A percentile compares a stretch with the other conserved stretches of the same genome.
Evolutionary conservation across 2,888 invertebrate genomes (phyloP).

Genomic region (Oxystoma pomonae): DNA sequence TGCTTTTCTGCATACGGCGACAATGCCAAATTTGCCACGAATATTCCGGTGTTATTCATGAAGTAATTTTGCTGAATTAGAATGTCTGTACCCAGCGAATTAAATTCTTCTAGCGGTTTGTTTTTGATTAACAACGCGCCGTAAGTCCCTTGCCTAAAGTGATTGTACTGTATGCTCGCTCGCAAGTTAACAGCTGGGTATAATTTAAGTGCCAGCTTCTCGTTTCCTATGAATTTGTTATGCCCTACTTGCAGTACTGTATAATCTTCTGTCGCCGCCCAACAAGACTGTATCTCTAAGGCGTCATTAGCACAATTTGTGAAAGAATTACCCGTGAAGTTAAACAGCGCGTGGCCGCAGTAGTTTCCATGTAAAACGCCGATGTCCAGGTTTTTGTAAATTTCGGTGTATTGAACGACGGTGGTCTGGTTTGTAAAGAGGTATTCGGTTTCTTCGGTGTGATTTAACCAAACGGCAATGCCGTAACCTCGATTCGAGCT

Average conservation of each 20-base stretch:
- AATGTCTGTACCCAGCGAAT: conserved; percentile 66
- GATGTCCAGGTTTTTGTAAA: conserved; percentile 81
- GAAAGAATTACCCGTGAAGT: conserved; percentile 90
- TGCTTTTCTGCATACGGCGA: conserved; percentile 85
- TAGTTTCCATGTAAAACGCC: conserved; percentile 92
- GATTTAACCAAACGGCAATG: conserved; percentile 85
- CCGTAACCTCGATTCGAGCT: conserved; percentile 88
- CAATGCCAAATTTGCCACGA: conserved; percentile 81
- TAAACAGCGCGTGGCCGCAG: conserved; percentile 79
- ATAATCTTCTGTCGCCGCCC: conserved; percentile 54
- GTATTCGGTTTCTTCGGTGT: conserved; percentile 74
- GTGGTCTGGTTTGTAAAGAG: conserved; percentile 80
- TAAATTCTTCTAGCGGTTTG: conserved; percentile 74
- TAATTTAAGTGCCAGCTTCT: conserved; percentile 70
- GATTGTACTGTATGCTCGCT: conserved; percentile 81
- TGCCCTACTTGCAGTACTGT: conserved; percentile 77
- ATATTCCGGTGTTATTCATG: conserved; percentile 80
- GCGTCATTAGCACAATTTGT: conserved; percentile 74
- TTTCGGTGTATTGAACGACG: conserved; percentile 79
- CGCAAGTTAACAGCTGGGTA: conserved; percentile 78
- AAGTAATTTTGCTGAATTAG: conserved; percentile 85
- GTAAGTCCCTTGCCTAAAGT: conserved; percentile 75
- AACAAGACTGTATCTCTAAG: conserved; percentile 80
- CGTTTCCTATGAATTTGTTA: conserved; percentile 75
- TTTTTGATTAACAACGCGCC: conserved; percentile 86